Conservation (phyloP, 2,113 vertebrate species). For the Cheilinus undulatus region DNA sequence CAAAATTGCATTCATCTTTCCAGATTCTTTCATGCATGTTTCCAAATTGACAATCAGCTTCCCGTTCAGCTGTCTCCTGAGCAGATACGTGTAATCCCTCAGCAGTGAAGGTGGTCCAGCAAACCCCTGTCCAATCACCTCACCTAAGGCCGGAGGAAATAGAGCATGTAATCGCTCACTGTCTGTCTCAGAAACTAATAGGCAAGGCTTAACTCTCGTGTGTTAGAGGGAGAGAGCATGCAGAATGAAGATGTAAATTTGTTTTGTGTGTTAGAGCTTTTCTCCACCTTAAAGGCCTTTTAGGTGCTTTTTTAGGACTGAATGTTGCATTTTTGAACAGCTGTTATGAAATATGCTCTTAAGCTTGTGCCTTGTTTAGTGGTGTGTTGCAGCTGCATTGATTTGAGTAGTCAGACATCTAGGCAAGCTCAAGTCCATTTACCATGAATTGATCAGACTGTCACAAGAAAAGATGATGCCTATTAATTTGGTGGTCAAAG, state of each 20-base stretch:
- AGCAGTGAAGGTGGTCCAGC: slow-evolving; percentile 34
- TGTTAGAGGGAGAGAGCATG: background rate
- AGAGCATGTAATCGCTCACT: slow-evolving; percentile 68
- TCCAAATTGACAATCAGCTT: background rate
- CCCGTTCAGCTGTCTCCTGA: background rate
- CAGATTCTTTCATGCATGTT: background rate
- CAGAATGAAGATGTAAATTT: slow-evolving; percentile 35
- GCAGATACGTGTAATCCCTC: slow-evolving; percentile 13
- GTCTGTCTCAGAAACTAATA: slow-evolving; percentile 50
- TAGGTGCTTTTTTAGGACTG: background rate
- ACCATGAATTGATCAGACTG: too few relatives aligned
- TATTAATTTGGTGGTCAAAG: too few relatives aligned
- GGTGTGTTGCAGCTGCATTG: too few relatives aligned
- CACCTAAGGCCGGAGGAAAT: slow-evolving; percentile 62
- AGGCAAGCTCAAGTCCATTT: too few relatives aligned
- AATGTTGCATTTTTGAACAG: slow-evolving; percentile 9
- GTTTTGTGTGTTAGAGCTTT: slow-evolving; percentile 45
- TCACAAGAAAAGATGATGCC: too few relatives aligned
- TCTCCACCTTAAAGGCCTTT: slow-evolving; percentile 9
- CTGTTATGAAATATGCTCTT: background rate
- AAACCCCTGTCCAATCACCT: slow-evolving; percentile 41
- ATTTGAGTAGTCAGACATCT: too few relatives aligned
- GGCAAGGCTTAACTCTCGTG: slow-evolving; percentile 3
- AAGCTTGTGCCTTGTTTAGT: too few relatives aligned
- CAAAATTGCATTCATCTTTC: slow-evolving; percentile 3